Conservation (phyloP, 2,113 vertebrate genomes). For the Cyrtonyx montezumae region DNA sequence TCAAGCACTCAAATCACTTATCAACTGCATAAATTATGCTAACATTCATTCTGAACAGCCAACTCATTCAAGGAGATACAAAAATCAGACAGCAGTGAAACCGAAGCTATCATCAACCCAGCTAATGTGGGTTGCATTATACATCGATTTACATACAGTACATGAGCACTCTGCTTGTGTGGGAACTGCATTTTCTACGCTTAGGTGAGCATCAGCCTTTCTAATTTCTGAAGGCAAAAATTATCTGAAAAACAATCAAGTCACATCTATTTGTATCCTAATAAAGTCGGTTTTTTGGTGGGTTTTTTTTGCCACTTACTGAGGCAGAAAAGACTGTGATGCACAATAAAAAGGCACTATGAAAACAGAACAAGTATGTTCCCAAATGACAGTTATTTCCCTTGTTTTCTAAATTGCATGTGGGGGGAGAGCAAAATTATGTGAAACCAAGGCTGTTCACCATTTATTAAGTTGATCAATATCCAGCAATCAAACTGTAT, state of each 20-base stretch:
- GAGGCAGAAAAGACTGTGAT: background rate
- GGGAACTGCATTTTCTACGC: constrained; percentile 57
- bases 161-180: background rate
- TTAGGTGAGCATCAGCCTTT: constrained; percentile 74
- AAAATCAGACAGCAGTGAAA: constrained; percentile 76
- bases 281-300: no score
- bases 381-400: background rate
- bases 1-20: constrained; percentile 75
- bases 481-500: background rate
- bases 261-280: constrained; percentile 11
- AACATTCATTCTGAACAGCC: constrained; percentile 71
- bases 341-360: background rate
- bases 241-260: constrained; percentile 54
- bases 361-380: background rate
- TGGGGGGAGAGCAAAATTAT: background rate
- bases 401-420: background rate
- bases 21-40: constrained; percentile 85
- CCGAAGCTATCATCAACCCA: constrained; percentile 65
- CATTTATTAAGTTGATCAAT: constrained; percentile 1
- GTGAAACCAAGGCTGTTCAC: background rate
- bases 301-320: background rate
- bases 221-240: constrained; percentile 77
- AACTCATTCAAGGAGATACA: constrained; percentile 78
- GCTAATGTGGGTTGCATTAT: constrained; percentile 77
- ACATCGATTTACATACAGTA: constrained; percentile 79